These are phyloP conservation scores for Diarsia rubi DNA, from an alignment of 2,888 invertebrate species.

Conservation along the genomic window DNA sequence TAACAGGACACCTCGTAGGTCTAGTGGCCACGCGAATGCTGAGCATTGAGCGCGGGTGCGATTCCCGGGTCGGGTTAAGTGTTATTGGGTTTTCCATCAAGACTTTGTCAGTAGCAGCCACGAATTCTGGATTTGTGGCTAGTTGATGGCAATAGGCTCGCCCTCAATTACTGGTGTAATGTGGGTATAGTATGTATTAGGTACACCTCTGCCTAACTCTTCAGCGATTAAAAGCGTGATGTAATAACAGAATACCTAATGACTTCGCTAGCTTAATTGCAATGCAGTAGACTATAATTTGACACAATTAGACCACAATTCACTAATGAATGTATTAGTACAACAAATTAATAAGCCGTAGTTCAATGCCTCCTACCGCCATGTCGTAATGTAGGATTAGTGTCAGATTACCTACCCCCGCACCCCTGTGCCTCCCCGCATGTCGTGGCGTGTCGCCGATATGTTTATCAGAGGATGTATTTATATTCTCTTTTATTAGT, in stretches of 20 bases:
- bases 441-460: constrained; percentile 40
- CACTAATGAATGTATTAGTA: constrained; percentile 16
- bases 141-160: no score
- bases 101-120: no score
- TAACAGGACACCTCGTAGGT: not conserved
- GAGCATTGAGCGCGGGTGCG: no score
- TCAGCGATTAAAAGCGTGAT: no score
- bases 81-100: no score
- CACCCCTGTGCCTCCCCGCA: not conserved
- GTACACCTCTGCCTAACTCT: no score
- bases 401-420: constrained; percentile 55
- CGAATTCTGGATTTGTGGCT: no score
- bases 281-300: constrained; percentile 9
- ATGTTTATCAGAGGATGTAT: constrained; percentile 40
- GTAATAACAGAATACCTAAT: no score
- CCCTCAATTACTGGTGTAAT: no score
- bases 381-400: constrained; percentile 56
- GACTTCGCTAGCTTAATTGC: not conserved
- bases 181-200: no score
- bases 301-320: constrained; percentile 29
- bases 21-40: no score
- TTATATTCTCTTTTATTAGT: constrained; percentile 21
- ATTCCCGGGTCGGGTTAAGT: no score
- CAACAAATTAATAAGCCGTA: constrained; percentile 16
- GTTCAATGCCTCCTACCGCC: constrained; percentile 47